A percentile compares a stretch with the other conserved stretches of the same genome.
Evolutionary conservation across 1,140 invertebrate genomes (phyloP).

Genomic region (Drosophila pseudoobscura): DNA sequence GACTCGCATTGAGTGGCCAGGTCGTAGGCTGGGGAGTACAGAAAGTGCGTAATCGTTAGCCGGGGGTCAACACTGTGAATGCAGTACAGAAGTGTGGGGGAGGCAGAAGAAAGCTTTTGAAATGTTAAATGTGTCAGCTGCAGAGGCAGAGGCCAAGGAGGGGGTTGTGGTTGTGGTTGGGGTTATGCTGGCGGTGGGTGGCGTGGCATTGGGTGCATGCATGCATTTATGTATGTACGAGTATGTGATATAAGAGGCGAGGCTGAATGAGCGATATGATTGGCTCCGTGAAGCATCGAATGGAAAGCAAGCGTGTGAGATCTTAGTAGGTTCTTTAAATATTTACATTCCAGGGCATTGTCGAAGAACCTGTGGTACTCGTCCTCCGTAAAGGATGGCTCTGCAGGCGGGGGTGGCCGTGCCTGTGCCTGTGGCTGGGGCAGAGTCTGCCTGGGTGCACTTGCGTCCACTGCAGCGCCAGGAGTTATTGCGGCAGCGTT

Average conservation of each 20-base stretch:
- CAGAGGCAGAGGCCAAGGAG: not conserved
- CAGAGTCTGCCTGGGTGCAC: constrained; percentile 25
- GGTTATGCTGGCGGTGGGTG: not conserved
- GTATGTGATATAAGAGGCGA: not conserved
- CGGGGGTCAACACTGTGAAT: constrained; percentile 32
- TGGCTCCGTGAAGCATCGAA: constrained; percentile 33
- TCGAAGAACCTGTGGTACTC: constrained; percentile 91
- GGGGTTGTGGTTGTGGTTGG: not conserved
- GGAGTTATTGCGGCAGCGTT: constrained; percentile 32
- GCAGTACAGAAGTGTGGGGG: not conserved
- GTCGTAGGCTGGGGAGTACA: constrained; percentile 87
- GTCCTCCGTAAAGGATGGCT: constrained; percentile 85
- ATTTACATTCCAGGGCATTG: constrained; percentile 90
- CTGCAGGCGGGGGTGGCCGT: constrained; percentile 33
- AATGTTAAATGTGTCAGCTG: constrained; percentile 39
- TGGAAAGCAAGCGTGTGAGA: constrained; percentile 25
- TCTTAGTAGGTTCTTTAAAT: constrained; percentile 40
- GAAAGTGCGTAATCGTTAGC: constrained; percentile 21
- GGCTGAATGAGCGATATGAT: constrained; percentile 8
- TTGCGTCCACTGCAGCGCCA: constrained; percentile 48
- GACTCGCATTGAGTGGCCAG: constrained; percentile 91
- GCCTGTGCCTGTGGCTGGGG: constrained; percentile 24
- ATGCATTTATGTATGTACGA: too few relatives aligned
- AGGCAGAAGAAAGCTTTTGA: not conserved
- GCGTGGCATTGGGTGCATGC: constrained; percentile 1